phyloP scores from a whole-genome alignment of 2,113 vertebrate genomes.

The Tachysurus vachellii region DNA sequence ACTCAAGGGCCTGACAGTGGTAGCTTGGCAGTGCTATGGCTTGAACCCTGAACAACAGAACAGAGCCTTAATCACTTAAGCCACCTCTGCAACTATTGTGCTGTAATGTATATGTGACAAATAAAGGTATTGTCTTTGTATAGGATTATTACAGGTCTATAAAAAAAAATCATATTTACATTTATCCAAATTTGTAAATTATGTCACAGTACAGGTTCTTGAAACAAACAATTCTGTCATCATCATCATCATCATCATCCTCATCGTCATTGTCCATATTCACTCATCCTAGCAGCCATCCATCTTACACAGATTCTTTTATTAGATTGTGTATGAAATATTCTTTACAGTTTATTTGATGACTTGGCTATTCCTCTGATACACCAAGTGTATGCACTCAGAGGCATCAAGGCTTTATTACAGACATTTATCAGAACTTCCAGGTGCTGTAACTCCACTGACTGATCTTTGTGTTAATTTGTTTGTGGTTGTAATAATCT shows the following conservation, averaged over 20 bases:
- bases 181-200: not conserved
- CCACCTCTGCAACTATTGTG: too few relatives aligned
- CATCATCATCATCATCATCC: too few relatives aligned
- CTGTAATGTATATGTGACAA: too few relatives aligned
- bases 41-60: too few relatives aligned
- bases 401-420: slow-evolving; percentile 45
- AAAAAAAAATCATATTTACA: not conserved
- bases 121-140: too few relatives aligned
- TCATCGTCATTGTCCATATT: slow-evolving; percentile 8
- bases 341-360: slow-evolving; percentile 55
- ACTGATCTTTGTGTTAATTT: slow-evolving; percentile 23
- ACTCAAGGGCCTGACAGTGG: too few relatives aligned
- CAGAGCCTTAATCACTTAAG: too few relatives aligned
- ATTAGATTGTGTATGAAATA: slow-evolving; percentile 41
- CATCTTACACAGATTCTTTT: slow-evolving; percentile 8
- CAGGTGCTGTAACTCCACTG: slow-evolving; percentile 16
- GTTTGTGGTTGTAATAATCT: slow-evolving; percentile 41
- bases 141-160: not conserved
- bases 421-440: slow-evolving; percentile 48
- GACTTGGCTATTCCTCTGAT: slow-evolving; percentile 30
- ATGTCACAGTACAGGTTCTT: not conserved
- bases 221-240: not conserved
- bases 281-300: slow-evolving; percentile 1
- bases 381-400: slow-evolving; percentile 48
- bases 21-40: too few relatives aligned